Percentiles rank a stretch among this genome's conserved stretches.
Evolutionary conservation across 2,113 vertebrate genomes (phyloP).

Genomic region (Abramis brama): DNA sequence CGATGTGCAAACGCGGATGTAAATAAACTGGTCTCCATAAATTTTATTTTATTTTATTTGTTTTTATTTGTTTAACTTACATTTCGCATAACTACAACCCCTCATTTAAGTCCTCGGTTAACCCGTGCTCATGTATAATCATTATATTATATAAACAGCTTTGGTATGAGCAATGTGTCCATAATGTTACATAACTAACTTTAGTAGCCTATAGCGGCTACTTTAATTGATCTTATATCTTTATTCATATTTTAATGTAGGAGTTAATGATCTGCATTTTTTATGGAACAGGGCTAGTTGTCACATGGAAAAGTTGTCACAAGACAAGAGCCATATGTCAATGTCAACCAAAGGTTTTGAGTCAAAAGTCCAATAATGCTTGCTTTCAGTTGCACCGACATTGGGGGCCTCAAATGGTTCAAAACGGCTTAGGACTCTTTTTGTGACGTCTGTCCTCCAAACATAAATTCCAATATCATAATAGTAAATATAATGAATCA

Average conservation of each 20-base stretch:
- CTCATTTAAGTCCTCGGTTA: no score
- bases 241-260: no score
- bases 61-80: no score
- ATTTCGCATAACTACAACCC: no score
- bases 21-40: no score
- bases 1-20: no score
- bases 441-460: neutral
- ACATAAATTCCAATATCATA: neutral
- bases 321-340: neutral
- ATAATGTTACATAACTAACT: neutral
- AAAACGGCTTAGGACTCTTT: neutral
- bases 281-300: neutral
- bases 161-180: neutral
- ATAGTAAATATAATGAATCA: no score
- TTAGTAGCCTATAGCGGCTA: neutral
- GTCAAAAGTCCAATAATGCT: constrained; percentile 23
- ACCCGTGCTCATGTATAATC: no score
- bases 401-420: neutral
- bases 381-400: neutral
- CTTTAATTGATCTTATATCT: neutral
- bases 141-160: neutral
- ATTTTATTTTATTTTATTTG: no score
- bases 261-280: neutral
- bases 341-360: constrained; percentile 5
- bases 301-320: neutral